Conservation (phyloP, 2,888 invertebrate genomes). For the Brenthis ino region DNA sequence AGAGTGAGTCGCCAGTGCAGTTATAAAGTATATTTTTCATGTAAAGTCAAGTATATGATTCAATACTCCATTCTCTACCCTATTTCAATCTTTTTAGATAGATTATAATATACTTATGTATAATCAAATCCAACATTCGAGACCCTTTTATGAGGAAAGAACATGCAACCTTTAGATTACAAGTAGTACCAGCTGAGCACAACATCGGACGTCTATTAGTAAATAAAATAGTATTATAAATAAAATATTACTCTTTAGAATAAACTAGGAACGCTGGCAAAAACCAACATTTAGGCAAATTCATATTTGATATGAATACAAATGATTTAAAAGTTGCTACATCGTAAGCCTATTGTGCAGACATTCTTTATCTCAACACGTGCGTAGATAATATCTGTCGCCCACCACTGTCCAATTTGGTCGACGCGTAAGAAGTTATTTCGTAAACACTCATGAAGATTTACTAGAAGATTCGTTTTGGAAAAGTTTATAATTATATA, state of each 20-base stretch:
- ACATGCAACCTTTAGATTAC: no score
- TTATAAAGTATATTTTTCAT: no score
- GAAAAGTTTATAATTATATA: not conserved
- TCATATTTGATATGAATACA: conserved; percentile 47
- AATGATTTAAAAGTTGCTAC: conserved; percentile 46
- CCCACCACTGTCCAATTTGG: conserved; percentile 49
- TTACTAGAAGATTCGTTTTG: conserved; percentile 18
- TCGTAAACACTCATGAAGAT: conserved; percentile 35
- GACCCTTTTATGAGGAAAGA: no score
- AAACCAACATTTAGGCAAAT: conserved; percentile 34
- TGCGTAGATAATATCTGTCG: conserved; percentile 52
- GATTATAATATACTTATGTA: no score
- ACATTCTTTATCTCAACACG: conserved; percentile 50
- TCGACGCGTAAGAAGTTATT: conserved; percentile 34
- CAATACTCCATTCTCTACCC: no score
- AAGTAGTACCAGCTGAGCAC: no score
- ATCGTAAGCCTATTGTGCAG: conserved; percentile 44
- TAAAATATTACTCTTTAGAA: not conserved
- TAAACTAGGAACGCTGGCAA: conserved; percentile 1
- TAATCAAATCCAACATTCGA: no score
- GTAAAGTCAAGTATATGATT: no score
- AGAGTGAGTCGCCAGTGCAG: no score
- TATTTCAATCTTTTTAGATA: no score
- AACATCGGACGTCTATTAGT: no score
- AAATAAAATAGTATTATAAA: no score